A percentile compares a stretch with the other conserved stretches of the same genome.
phyloP scores from a whole-genome alignment of 2,888 invertebrate genomes.

The Neelides folsomi region DNA sequence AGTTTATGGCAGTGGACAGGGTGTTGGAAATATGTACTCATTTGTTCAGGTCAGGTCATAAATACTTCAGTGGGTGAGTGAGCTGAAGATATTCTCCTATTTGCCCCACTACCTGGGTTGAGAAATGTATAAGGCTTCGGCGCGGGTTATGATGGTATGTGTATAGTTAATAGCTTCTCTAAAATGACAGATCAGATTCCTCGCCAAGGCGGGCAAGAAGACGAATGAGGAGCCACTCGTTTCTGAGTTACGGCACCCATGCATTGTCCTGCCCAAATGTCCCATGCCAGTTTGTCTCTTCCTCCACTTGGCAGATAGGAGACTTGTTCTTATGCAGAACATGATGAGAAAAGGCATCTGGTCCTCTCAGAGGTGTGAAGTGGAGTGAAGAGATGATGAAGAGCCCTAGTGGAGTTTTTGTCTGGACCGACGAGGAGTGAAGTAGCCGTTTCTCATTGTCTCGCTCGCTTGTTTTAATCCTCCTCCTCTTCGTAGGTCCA shows the following conservation, averaged over 20 bases:
- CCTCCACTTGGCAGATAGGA: too few species aligned
- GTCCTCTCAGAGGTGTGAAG: conserved; percentile 2
- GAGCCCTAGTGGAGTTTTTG: conserved; percentile 12
- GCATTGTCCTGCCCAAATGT: too few species aligned
- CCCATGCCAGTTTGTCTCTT: too few species aligned
- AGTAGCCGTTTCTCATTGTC: conserved; percentile 16
- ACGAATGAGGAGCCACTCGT: not conserved
- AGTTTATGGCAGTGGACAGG: conserved; percentile 14
- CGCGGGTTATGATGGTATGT: too few species aligned
- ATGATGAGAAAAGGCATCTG: not conserved
- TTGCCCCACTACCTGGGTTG: too few species aligned
- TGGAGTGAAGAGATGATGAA: conserved; percentile 13
- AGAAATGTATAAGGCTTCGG: too few species aligned
- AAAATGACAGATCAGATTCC: not conserved
- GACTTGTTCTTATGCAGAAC: conserved; percentile 1
- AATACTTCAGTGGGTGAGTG: conserved; percentile 20
- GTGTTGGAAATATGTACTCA: conserved; percentile 17
- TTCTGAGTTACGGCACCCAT: too few species aligned
- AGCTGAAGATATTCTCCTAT: conserved; percentile 11
- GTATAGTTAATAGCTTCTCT: too few species aligned
- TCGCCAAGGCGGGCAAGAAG: conserved; percentile 7
- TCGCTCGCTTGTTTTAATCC: not conserved
- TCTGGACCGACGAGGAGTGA: conserved; percentile 16
- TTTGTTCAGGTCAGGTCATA: conserved; percentile 22
- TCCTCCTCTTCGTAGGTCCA: conserved; percentile 12